Conservation (phyloP, 35 echinoderm and acorn worm species). For the Anneissia japonica region DNA sequence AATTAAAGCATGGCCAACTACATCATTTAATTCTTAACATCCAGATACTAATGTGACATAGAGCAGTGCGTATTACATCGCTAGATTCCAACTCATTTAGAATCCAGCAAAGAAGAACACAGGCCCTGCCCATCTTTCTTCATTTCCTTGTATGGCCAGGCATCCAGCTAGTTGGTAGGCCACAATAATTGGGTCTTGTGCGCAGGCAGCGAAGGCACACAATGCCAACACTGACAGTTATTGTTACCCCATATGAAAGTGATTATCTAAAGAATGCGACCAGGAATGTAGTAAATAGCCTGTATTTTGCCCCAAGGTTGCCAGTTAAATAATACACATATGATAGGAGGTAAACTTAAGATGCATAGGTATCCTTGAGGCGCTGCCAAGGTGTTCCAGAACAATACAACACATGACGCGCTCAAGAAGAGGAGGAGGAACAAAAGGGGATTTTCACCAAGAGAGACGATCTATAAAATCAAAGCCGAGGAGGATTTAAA, state of each 20-base stretch:
- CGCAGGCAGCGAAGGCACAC: not conserved
- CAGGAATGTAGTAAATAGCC: not conserved
- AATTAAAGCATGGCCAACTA: not conserved
- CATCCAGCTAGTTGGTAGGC: not conserved
- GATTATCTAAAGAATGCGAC: not conserved
- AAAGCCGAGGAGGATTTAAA: no score
- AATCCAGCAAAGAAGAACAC: not conserved
- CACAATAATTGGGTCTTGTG: not conserved
- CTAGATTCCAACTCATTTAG: not conserved
- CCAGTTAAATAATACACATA: not conserved
- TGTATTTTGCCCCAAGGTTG: constrained; percentile 1
- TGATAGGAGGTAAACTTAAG: not conserved
- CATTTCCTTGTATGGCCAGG: not conserved
- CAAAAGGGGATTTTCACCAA: not conserved
- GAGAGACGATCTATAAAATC: no score
- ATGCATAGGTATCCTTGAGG: not conserved
- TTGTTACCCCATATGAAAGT: constrained; percentile 1
- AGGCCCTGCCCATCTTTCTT: not conserved
- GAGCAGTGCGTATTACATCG: not conserved
- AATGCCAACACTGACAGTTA: not conserved
- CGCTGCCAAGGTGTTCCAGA: not conserved
- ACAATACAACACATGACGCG: not conserved
- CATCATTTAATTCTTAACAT: not conserved
- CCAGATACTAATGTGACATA: not conserved
- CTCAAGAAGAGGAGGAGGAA: not conserved